Conservation (phyloP, 2,888 invertebrate genomes). For the Chrysina gloriosa region DNA sequence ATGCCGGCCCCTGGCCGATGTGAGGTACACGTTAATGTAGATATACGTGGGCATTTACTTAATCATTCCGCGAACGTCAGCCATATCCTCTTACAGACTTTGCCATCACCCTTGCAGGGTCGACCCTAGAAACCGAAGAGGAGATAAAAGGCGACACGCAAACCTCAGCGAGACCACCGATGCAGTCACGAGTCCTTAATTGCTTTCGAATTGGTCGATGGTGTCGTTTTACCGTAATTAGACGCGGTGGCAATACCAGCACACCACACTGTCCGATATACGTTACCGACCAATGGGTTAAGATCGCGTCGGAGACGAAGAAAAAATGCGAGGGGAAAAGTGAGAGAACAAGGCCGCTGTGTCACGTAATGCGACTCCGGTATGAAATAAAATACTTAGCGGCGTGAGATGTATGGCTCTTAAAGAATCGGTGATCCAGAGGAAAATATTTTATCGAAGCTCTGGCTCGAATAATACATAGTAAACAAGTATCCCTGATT, state of each 20-base stretch:
- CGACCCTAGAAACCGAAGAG: slow-evolving; percentile 10
- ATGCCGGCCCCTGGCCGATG: neutral
- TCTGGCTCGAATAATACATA: neutral
- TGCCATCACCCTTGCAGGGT: neutral
- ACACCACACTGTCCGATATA: neutral
- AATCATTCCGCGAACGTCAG: neutral
- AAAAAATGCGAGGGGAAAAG: slow-evolving; percentile 17
- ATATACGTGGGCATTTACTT: neutral
- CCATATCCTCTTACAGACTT: slow-evolving; percentile 16
- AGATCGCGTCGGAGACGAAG: neutral
- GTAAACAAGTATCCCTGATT: neutral
- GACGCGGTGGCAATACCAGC: slow-evolving; percentile 16
- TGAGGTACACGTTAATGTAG: neutral
- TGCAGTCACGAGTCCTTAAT: slow-evolving; percentile 37
- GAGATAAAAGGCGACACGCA: slow-evolving; percentile 23
- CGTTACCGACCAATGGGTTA: neutral
- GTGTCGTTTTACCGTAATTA: slow-evolving; percentile 36
- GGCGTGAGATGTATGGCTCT: no score
- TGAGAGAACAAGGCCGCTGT: slow-evolving; percentile 31
- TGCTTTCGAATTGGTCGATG: slow-evolving; percentile 31
- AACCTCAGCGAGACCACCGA: slow-evolving; percentile 31
- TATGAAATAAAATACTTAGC: slow-evolving; percentile 27
- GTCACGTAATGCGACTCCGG: neutral
- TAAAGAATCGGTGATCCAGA: neutral
- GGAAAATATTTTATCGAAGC: neutral